Evolutionary conservation across 1,140 invertebrate species (phyloP).

Genomic region (Conus betulinus): DNA sequence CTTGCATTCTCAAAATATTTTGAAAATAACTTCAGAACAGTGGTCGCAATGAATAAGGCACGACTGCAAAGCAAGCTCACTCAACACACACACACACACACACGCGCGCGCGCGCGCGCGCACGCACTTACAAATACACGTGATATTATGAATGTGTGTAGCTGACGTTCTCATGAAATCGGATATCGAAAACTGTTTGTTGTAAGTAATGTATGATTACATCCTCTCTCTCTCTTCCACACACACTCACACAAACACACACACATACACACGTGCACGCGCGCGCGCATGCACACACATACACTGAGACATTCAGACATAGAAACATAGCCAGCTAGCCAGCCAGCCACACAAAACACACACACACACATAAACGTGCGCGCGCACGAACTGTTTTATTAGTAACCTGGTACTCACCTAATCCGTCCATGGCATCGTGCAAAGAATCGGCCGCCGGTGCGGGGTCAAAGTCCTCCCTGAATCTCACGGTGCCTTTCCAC

Average conservation of each 20-base stretch:
- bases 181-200: no score
- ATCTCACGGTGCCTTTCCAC: conserved; percentile 40
- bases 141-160: no score
- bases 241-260: no score
- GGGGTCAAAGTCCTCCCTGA: conserved; percentile 39
- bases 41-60: no score
- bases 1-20: no score
- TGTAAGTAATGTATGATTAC: no score
- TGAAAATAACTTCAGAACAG: no score
- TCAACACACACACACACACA: neutral
- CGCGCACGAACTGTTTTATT: no score
- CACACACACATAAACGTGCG: neutral
- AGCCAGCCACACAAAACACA: neutral
- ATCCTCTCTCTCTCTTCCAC: no score
- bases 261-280: no score
- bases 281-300: no score
- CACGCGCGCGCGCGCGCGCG: neutral
- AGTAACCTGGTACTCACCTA: conserved; percentile 65
- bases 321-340: neutral
- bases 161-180: no score
- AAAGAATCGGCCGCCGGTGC: conserved; percentile 85
- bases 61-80: neutral
- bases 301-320: neutral
- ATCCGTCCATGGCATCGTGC: conserved; percentile 88
- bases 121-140: neutral